Evolutionary conservation across 2,888 invertebrate species (phyloP), one percentile per base, ranked within the genome.

Genomic region (Melanotus villosus): DNA sequence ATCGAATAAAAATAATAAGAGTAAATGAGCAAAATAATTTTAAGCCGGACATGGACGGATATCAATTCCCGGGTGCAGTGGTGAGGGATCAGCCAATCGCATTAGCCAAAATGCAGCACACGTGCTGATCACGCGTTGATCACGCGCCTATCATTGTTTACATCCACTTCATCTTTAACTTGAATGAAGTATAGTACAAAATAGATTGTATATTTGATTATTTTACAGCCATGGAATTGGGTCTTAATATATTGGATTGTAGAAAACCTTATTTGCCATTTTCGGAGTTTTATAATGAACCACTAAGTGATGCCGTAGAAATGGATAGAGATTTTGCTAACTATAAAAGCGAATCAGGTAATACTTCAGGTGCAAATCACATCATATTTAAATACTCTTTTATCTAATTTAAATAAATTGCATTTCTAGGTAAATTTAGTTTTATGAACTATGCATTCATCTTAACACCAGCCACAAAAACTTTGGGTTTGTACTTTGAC

Each of bases 311-410:
- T 84, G 91, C 91, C 65, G 92, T 98, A 72, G 96, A 96, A 87
- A 96, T 97, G 93, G 96, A 97, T 84, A 91, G 93, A 81, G 97
- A 98, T 86, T 97, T 96, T 86, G 92, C 95, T 54, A 93, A 94
- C 83, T 97, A 93, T 84, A 94, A 94, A 85, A 92, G 91, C 77
- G 90, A 91, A 81, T 80, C 80, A 74, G 82, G 81, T 79, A 77
- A 16, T 2, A 34, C n/a, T 12, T 12, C n/a, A 23, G 23, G 10
- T 23, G n/a, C 2, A 23, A 23, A 19, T 21, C 19, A 21, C 5
- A 47, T 18, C 47, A 16, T 52, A 7, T 52, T 34, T 18, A 14
- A 16, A 16, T 7, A 19, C 0, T 38, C 23, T n/a, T 38, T 36
- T 63, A 1, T n/a, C n/a, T n/a, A n/a, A n/a, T n/a, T n/a, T n/a